Percentiles rank a stretch among this genome's conserved stretches.
Conservation (phyloP, 2,113 vertebrate species). For the Rhineura floridana region DNA sequence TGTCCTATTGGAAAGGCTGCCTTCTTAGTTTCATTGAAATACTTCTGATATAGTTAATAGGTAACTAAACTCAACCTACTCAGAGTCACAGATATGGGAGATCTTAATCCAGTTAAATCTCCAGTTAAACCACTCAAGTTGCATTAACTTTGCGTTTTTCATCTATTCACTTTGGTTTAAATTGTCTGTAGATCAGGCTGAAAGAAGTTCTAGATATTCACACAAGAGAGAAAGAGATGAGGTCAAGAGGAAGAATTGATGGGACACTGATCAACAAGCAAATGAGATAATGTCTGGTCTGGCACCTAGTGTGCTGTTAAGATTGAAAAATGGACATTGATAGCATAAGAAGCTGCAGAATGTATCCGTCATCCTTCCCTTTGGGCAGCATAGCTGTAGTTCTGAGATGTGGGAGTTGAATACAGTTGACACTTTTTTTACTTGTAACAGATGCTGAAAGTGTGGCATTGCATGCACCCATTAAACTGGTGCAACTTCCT, state of each 20-base stretch:
- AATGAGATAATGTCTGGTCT: conserved; percentile 1
- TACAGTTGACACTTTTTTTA: background rate
- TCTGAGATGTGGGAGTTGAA: background rate
- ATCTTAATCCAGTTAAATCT: background rate
- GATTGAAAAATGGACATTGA: background rate
- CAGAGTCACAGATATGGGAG: background rate
- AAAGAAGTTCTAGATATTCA: background rate
- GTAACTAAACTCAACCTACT: background rate
- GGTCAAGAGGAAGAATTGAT: background rate
- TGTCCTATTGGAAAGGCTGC: too few species aligned
- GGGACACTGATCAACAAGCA: background rate
- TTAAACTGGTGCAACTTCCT: background rate
- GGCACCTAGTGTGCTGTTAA: background rate
- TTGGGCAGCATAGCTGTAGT: background rate
- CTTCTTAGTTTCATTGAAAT: too few species aligned
- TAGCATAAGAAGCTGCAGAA: background rate
- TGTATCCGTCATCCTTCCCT: background rate
- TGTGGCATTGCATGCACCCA: background rate
- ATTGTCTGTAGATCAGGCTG: background rate
- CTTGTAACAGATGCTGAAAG: background rate
- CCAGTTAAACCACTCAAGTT: background rate
- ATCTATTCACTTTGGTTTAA: background rate
- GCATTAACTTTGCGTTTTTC: background rate
- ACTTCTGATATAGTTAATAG: background rate
- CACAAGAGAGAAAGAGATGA: background rate